These are phyloP conservation scores for Anas platyrhynchos DNA, from an alignment of 2,113 vertebrate species.

Conservation along the genomic window DNA sequence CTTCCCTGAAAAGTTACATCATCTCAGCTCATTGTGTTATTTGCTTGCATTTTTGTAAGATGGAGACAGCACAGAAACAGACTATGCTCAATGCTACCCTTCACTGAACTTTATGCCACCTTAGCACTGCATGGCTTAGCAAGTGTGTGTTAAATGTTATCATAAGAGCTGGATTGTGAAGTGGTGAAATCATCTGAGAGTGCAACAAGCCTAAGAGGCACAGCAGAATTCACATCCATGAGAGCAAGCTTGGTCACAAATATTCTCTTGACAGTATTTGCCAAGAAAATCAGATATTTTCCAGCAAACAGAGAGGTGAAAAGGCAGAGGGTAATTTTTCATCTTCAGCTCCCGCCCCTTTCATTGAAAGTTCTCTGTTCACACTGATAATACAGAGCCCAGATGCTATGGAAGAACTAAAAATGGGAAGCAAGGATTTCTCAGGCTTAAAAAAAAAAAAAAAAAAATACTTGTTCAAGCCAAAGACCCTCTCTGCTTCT, in stretches of 20 bases:
- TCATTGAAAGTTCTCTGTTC: not conserved
- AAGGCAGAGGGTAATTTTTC: not conserved
- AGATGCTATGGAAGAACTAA: not conserved
- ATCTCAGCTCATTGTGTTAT: conserved; percentile 2
- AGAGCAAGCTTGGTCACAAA: not conserved
- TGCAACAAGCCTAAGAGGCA: conserved; percentile 17
- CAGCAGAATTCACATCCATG: not conserved
- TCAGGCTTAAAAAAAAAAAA: not conserved
- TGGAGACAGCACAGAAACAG: conserved; percentile 4
- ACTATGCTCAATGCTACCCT: conserved; percentile 39
- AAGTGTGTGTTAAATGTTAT: conserved; percentile 68
- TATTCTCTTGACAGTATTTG: not conserved
- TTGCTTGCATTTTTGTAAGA: not conserved
- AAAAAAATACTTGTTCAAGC: not conserved
- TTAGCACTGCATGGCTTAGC: conserved; percentile 48
- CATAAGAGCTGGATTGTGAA: conserved; percentile 65
- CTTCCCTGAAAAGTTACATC: not conserved
- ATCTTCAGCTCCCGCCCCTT: not conserved
- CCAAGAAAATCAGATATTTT: conserved; percentile 29
- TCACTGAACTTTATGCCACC: conserved; percentile 15
- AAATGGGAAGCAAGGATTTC: not conserved
- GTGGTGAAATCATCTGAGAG: conserved; percentile 71
- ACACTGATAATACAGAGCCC: not conserved
- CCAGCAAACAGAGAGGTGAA: not conserved
- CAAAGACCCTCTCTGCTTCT: not conserved